These are phyloP conservation scores for Brachyopa scutellaris DNA, from an alignment of 2,888 invertebrate genomes.

Conservation along the genomic window DNA sequence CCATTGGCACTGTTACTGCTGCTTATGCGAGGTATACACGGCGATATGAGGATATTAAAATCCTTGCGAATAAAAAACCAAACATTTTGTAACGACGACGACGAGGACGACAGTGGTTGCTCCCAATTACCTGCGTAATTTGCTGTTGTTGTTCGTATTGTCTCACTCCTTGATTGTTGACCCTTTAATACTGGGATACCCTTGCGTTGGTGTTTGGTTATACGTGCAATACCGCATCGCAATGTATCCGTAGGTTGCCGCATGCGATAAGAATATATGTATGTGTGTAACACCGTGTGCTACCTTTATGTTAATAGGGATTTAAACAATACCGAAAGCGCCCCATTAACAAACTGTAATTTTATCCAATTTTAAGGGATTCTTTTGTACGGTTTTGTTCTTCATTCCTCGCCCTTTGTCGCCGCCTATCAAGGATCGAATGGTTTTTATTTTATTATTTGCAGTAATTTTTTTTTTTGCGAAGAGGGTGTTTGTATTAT, in stretches of 20 bases:
- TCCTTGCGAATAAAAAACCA: conserved; percentile 38
- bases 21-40: neutral
- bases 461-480: conserved; percentile 2
- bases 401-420: conserved; percentile 36
- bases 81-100: conserved; percentile 56
- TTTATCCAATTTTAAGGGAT: conserved; percentile 71
- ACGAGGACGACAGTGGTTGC: conserved; percentile 65
- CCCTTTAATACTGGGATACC: conserved; percentile 33
- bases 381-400: conserved; percentile 56
- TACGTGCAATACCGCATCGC: conserved; percentile 31
- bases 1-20: conserved; percentile 7
- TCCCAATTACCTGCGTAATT: conserved; percentile 72
- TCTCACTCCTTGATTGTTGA: conserved; percentile 33
- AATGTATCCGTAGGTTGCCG: conserved; percentile 53
- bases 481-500: conserved; percentile 58
- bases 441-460: conserved; percentile 23
- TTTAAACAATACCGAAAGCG: conserved; percentile 66
- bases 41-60: conserved; percentile 39
- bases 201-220: conserved; percentile 41
- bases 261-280: conserved; percentile 53
- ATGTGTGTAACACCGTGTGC: conserved; percentile 38
- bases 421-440: conserved; percentile 38
- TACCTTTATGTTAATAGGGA: conserved; percentile 67
- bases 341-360: conserved; percentile 71
- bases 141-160: conserved; percentile 38